Conservation (phyloP, 2,888 invertebrate species). For the Melipona bicolor region DNA sequence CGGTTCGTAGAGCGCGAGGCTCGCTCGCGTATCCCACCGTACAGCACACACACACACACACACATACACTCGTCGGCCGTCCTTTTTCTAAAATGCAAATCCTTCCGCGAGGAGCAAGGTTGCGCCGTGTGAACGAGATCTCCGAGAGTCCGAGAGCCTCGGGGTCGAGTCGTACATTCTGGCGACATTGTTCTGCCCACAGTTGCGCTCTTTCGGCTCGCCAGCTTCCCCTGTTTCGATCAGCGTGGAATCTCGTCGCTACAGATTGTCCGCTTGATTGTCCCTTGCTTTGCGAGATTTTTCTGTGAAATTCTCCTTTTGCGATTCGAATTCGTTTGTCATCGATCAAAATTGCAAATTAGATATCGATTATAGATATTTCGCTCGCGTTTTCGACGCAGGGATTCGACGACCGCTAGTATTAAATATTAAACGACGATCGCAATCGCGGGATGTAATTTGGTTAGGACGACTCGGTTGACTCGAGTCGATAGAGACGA, state of each 20-base stretch:
- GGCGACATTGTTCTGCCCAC: conserved; percentile 50
- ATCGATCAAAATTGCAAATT: not conserved
- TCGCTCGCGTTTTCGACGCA: not conserved
- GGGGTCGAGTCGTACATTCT: conserved; percentile 48
- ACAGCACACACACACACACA: conserved; percentile 34
- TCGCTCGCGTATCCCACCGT: conserved; percentile 52
- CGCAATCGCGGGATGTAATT: conserved; percentile 7
- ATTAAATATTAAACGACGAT: conserved; percentile 30
- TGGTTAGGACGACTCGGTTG: conserved; percentile 9
- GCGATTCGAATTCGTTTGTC: too few relatives aligned
- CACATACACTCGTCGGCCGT: conserved; percentile 25
- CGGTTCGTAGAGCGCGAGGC: conserved; percentile 26
- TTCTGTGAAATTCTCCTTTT: not conserved
- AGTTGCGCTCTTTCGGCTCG: conserved; percentile 41
- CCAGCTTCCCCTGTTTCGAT: conserved; percentile 18
- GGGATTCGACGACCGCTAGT: not conserved
- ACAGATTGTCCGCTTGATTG: conserved; percentile 34
- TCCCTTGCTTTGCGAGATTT: not conserved
- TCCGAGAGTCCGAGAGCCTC: conserved; percentile 29
- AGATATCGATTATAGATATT: not conserved
- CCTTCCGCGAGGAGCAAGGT: conserved; percentile 52
- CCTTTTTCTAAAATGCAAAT: conserved; percentile 71
- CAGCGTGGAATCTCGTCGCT: conserved; percentile 35
- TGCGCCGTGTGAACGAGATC: conserved; percentile 67
- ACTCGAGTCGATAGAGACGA: conserved; percentile 26